Evolutionary conservation across 2,888 invertebrate genomes (phyloP), one percentile per base, ranked within the genome.

Genomic region (Eristalinus aeneus): DNA sequence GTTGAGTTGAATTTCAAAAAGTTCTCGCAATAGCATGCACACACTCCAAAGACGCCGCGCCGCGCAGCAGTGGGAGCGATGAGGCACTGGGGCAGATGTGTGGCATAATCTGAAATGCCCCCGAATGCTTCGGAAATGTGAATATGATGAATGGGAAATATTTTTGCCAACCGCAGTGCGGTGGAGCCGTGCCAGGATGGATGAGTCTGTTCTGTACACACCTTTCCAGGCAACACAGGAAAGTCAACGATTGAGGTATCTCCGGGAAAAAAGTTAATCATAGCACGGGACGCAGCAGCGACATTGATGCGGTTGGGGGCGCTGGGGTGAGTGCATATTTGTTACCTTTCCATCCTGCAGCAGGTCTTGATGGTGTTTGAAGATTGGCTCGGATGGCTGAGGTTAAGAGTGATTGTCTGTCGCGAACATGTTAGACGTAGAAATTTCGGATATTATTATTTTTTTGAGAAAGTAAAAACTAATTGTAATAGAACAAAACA

Each of bases 141-240:
- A 79, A 79, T 75, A 84, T 84, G 84, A 84, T 84, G 84, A 79
- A 84, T 79, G 84, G 16, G 75, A 72, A 79, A 67, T 67, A 67
- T 79, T 79, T 75, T 75, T 54, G 27, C 61, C 32, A 23, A 20
- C 34, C 11, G 39, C 53, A 11, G 32, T 58, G 54, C 56, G 39
- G 64, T 23, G 64, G 46, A 58, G 67, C 39, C 63, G n/a, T 22
- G 56, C 61, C 68, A 69, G 16, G 46, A 46, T 16, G 16, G 64
- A 83, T 73, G 78, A 83, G 64, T 79, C 65, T 75, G 71, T 79
- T 78, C 27, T 36, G 36, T 10, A 31, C 8, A 1, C 46, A 78
- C 71, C 67, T 64, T 36, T 12, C 56, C 36, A n/a, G 11, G 9
- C 39, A 32, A 39, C 39, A 46, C 56, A 16, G 12, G 53, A n/a